These are phyloP conservation scores for Astyanax mexicanus DNA, from an alignment of 2,797 vertebrate genomes.

Conservation along the genomic window DNA sequence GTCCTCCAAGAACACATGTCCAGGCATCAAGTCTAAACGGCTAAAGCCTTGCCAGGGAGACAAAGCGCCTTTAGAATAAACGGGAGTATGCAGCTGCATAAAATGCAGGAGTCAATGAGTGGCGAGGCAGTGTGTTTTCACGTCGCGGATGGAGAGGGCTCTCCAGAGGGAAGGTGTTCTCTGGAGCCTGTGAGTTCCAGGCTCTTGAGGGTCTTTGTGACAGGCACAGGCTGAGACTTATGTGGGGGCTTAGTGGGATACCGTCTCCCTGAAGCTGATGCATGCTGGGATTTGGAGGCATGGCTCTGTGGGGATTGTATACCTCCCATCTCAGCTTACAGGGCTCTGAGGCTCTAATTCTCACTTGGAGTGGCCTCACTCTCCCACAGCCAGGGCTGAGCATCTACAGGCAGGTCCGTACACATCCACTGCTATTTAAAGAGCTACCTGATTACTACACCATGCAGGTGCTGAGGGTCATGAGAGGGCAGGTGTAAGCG, in stretches of 20 bases:
- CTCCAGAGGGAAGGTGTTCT: constrained; percentile 10
- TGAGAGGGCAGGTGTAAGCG: not conserved
- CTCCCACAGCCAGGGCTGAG: not conserved
- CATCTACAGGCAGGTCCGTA: constrained; percentile 21
- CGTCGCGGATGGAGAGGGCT: constrained; percentile 5
- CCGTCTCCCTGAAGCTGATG: constrained; percentile 61
- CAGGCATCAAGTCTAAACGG: constrained; percentile 6
- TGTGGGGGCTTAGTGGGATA: constrained; percentile 43
- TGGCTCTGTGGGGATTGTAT: constrained; percentile 24
- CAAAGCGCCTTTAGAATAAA: constrained; percentile 7
- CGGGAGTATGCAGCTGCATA: not conserved
- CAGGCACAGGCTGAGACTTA: constrained; percentile 34
- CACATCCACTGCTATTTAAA: constrained; percentile 28
- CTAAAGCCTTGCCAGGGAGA: constrained; percentile 6
- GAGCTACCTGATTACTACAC: constrained; percentile 8
- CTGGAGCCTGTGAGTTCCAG: constrained; percentile 25
- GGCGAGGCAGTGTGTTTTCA: constrained; percentile 14
- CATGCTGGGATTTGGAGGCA: constrained; percentile 64
- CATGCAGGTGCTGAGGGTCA: not conserved
- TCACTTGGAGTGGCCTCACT: constrained; percentile 24
- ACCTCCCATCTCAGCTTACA: constrained; percentile 23
- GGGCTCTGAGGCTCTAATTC: constrained; percentile 40
- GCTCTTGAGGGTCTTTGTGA: constrained; percentile 31
- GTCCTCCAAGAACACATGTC: constrained; percentile 16
- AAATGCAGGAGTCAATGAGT: constrained; percentile 15